Conservation (phyloP, 1,140 invertebrate genomes). For the Drosophila littoralis region DNA sequence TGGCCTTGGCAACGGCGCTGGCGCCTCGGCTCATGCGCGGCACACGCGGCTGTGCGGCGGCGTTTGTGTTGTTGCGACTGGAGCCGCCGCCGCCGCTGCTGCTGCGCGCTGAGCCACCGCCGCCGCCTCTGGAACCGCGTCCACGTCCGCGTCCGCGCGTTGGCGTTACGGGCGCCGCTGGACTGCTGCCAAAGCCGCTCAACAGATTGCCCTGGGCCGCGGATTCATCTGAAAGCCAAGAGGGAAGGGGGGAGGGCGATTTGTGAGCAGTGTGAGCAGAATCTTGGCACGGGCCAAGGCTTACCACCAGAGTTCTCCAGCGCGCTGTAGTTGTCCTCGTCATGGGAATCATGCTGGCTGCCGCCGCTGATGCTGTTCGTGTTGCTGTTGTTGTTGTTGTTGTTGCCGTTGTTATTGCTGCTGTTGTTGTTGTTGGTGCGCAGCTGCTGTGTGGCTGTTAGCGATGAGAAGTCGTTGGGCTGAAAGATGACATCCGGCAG, state of each 20-base stretch:
- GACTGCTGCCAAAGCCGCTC: conserved; percentile 16
- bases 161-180: conserved; percentile 27
- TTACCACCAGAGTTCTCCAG: conserved; percentile 74
- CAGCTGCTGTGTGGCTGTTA: conserved; percentile 76
- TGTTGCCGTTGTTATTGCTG: conserved; percentile 10
- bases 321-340: conserved; percentile 65
- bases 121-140: conserved; percentile 62
- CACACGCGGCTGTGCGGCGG: conserved; percentile 48
- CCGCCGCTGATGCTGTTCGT: conserved; percentile 40
- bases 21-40: conserved; percentile 76
- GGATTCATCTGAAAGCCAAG: conserved; percentile 63
- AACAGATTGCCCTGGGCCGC: conserved; percentile 25
- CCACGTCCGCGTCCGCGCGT: conserved; percentile 73
- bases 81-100: conserved; percentile 25
- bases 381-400: conserved; percentile 14
- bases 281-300: background rate
- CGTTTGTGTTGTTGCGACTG: conserved; percentile 10
- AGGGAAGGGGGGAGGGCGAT: no score
- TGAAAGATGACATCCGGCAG: conserved; percentile 79
- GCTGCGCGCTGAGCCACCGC: conserved; percentile 43
- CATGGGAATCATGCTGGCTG: conserved; percentile 52
- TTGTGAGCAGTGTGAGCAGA: no score
- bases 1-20: conserved; percentile 76
- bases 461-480: conserved; percentile 79
- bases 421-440: conserved; percentile 38